phyloP scores from a whole-genome alignment of 2,113 vertebrate species.

The Cromileptes altivelis region DNA sequence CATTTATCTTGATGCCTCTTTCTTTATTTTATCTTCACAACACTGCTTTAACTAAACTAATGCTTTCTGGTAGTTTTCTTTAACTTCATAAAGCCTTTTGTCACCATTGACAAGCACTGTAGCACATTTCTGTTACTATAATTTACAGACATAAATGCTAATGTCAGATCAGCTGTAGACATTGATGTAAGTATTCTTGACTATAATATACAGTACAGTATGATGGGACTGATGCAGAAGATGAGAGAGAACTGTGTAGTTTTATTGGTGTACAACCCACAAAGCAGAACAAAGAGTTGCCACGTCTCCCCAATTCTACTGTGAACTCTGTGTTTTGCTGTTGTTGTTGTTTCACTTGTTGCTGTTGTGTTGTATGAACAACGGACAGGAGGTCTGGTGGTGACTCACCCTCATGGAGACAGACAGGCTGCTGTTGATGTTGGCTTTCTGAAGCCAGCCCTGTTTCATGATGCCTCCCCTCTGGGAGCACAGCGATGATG shows the following conservation, averaged over 20 bases:
- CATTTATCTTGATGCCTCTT: background rate
- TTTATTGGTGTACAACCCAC: background rate
- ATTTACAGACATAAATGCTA: background rate
- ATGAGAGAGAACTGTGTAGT: background rate
- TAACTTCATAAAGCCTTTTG: too few relatives aligned
- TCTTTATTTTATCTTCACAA: background rate
- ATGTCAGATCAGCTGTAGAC: background rate
- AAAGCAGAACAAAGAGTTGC: background rate
- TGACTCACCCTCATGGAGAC: constrained; percentile 97
- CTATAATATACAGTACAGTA: background rate
- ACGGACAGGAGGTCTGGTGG: constrained; percentile 11
- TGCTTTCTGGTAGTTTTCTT: background rate
- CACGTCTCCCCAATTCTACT: background rate
- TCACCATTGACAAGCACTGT: background rate
- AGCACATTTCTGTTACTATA: background rate
- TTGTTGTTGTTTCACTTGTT: background rate
- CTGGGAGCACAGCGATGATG: constrained; percentile 94
- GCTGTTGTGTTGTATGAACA: background rate
- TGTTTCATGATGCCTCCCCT: constrained; percentile 96
- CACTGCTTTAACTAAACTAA: too few relatives aligned
- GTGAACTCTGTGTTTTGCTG: background rate
- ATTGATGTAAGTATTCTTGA: background rate
- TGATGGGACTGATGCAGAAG: background rate
- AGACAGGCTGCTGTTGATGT: constrained; percentile 96
- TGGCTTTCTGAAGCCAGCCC: constrained; percentile 98